Base-by-base conservation (phyloP, 2,797 vertebrate genomes). In the Pygocentrus nattereri region DNA sequence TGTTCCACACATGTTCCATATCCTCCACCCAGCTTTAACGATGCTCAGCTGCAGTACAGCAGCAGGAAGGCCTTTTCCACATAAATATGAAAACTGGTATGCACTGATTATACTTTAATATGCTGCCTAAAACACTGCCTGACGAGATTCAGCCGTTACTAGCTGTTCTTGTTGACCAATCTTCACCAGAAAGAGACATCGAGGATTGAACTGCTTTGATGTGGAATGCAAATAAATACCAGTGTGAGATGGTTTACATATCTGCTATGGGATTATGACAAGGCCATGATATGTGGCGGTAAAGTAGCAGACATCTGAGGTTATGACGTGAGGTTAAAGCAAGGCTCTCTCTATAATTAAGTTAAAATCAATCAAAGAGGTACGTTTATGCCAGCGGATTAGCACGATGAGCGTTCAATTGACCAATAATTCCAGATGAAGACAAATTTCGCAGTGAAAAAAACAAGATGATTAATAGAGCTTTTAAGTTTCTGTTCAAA, bases 21-120 rank as follows among this genome's bases (percentile, higher is more conserved):
- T 73, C 50, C 61, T 65, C 75, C 72, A 70, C 54, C 71, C 76
- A 78, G 50, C 10, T 58, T 74, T n/a, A 38, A 58, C 71, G 58
- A 58, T n/a, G 31, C 52, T 12, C 11, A 31, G 23, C 61, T 59
- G 74, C 15, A 34, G 54, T 34, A 31, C 34, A 31, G 10, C 47
- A 58, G 34, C 21, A 82, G 50, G 25, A 23, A 2, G 7, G 13
- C 10, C 0, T 74, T 16, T 56, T 31, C 8, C 25, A 5, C n/a
- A 23, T 64, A 49, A 62, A 73, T 6, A 27, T 50, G 50, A 31
- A 34, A 50, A n/a, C 70, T 38, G 13, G 6, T 52, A 11, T 15
- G 10, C 16, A 19, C 11, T 70, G 16, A 10, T 52, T 27, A 10
- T 34, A n/a, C 4, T 6, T 30, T 56, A n/a, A 8, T 18, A 62